Conservation (phyloP, 2,113 vertebrate species). For the Lathamus discolor region DNA sequence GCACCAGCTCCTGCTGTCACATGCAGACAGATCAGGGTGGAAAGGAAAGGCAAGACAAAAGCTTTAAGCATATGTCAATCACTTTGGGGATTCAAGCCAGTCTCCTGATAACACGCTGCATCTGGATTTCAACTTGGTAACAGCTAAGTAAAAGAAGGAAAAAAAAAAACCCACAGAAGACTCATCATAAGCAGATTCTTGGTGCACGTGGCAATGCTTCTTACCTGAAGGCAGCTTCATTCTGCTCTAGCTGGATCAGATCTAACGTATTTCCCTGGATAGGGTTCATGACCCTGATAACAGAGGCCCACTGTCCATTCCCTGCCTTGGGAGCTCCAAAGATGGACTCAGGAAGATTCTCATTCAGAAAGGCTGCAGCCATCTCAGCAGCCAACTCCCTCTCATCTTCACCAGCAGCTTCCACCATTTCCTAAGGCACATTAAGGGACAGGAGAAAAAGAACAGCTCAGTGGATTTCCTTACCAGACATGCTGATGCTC, state of each 20-base stretch:
- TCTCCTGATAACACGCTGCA: not conserved
- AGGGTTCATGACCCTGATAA: slow-evolving; percentile 95
- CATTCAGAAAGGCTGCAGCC: slow-evolving; percentile 96
- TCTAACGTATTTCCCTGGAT: slow-evolving; percentile 94
- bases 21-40: not conserved
- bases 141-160: not conserved
- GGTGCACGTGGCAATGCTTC: not conserved
- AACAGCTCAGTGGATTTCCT: not conserved
- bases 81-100: not conserved
- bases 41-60: not conserved
- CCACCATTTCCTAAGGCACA: slow-evolving; percentile 91
- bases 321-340: slow-evolving; percentile 97
- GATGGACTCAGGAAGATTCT: slow-evolving; percentile 96
- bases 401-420: slow-evolving; percentile 96
- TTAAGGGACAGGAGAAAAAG: not conserved
- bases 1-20: not conserved
- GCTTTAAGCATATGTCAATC: not conserved
- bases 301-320: slow-evolving; percentile 97
- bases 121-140: not conserved
- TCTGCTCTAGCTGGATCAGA: slow-evolving; percentile 95
- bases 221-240: slow-evolving; percentile 98
- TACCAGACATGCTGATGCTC: not conserved
- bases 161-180: not conserved
- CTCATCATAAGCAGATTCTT: not conserved
- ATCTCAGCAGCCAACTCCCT: slow-evolving; percentile 96